phyloP scores from a whole-genome alignment of 1,140 invertebrate genomes.

The Drosophila guanche region DNA sequence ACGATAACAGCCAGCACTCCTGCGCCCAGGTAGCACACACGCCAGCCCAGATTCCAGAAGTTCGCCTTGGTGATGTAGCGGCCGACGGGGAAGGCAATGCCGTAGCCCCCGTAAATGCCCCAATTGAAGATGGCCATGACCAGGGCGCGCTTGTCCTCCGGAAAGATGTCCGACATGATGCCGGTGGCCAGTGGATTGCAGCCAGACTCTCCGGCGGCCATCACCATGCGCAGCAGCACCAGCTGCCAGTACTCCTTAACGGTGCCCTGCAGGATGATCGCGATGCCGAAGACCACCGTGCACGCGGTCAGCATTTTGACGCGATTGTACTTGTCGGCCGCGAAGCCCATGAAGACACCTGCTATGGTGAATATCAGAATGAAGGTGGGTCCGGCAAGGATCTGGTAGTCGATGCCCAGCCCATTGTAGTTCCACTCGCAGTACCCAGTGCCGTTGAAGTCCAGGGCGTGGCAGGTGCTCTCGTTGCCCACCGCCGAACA shows the following conservation, averaged over 20 bases:
- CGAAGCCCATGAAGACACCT: constrained; percentile 92
- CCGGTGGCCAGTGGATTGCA: constrained; percentile 94
- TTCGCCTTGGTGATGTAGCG: constrained; percentile 92
- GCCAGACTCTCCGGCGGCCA: constrained; percentile 94
- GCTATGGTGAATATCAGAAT: constrained; percentile 95
- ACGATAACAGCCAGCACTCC: constrained; percentile 92
- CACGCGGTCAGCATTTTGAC: constrained; percentile 90
- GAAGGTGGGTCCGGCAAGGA: constrained; percentile 95
- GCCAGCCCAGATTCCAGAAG: constrained; percentile 92
- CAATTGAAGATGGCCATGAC: constrained; percentile 97
- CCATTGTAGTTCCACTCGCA: constrained; percentile 97
- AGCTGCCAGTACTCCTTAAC: constrained; percentile 96
- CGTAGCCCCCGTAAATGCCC: constrained; percentile 97
- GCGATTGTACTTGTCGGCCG: constrained; percentile 91
- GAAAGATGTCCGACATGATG: constrained; percentile 93
- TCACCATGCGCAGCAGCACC: constrained; percentile 92
- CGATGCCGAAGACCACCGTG: constrained; percentile 91
- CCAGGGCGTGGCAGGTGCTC: constrained; percentile 87
- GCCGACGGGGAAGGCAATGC: constrained; percentile 95
- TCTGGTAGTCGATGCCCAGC: constrained; percentile 94
- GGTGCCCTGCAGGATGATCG: constrained; percentile 92
- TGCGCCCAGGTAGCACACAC: constrained; percentile 92
- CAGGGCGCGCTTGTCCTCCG: constrained; percentile 91
- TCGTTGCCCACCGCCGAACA: constrained; percentile 85
- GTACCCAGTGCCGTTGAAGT: constrained; percentile 88